Evolutionary conservation across 2,797 vertebrate genomes (phyloP).

Genomic region (Gymnothorax reevesii): DNA sequence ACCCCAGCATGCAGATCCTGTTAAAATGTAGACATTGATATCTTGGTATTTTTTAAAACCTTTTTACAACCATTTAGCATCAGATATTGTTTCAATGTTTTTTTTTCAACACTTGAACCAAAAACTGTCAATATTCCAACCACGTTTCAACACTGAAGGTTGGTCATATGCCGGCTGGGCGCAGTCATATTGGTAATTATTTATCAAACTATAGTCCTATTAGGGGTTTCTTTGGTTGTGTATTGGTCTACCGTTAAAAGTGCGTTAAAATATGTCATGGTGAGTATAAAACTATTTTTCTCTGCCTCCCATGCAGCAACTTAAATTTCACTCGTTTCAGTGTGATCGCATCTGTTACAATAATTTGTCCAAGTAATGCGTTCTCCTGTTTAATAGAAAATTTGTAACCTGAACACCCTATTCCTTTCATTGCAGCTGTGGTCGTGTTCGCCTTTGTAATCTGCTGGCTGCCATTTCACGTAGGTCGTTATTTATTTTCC

Average conservation of each 20-base stretch:
- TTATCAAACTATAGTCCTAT: background rate
- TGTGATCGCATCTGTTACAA: background rate
- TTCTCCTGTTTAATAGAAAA: background rate
- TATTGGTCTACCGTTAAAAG: background rate
- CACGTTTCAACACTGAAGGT: too few relatives aligned
- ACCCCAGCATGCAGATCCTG: too few relatives aligned
- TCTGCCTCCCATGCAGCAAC: background rate
- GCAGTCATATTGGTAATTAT: background rate
- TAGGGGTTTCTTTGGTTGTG: background rate
- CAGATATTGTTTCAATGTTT: too few relatives aligned
- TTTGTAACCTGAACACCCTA: background rate
- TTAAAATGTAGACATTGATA: too few relatives aligned
- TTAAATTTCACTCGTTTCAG: background rate
- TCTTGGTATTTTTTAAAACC: too few relatives aligned
- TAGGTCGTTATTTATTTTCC: constrained; percentile 93
- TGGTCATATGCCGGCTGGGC: too few relatives aligned
- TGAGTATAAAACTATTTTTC: background rate
- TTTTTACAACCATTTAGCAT: too few relatives aligned
- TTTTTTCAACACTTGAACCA: too few relatives aligned
- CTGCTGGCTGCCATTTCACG: constrained; percentile 97
- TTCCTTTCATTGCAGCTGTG: constrained; percentile 74
- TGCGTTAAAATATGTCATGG: background rate
- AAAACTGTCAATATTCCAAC: too few relatives aligned
- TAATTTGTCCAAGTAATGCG: background rate
- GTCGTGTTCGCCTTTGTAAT: constrained; percentile 97